phyloP scores from a whole-genome alignment of 2,888 invertebrate species.

The Hoplodrina ambigua region DNA sequence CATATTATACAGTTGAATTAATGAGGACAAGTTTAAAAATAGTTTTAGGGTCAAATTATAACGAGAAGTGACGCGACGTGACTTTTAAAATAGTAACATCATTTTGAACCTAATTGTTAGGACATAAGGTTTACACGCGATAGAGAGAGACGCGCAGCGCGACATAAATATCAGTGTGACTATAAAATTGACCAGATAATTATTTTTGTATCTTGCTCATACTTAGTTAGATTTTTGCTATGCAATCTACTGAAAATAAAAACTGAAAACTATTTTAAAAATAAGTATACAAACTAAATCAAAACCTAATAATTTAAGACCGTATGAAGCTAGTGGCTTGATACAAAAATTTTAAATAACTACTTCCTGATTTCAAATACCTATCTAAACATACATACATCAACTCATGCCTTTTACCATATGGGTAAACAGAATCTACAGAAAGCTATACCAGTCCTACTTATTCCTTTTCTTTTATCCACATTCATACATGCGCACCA shows the following conservation, averaged over 20 bases:
- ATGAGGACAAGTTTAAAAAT: background rate
- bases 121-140: no score
- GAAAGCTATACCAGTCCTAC: background rate
- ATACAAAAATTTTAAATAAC: background rate
- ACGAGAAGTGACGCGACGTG: no score
- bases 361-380: background rate
- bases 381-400: background rate
- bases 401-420: background rate
- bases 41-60: no score
- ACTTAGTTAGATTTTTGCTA: background rate
- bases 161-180: no score
- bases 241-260: background rate
- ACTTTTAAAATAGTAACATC: no score
- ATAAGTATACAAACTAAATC: slow-evolving; percentile 14
- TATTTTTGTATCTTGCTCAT: background rate
- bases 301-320: slow-evolving; percentile 14
- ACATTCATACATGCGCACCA: background rate
- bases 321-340: background rate
- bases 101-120: no score
- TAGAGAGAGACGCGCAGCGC: no score
- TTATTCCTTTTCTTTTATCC: background rate
- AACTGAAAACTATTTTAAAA: background rate
- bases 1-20: slow-evolving; percentile 30
- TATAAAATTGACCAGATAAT: background rate
- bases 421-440: background rate